Evolutionary conservation across 1,140 invertebrate species (phyloP), one percentile per base, ranked within the genome.

Genomic region (Charaxes varanes): DNA sequence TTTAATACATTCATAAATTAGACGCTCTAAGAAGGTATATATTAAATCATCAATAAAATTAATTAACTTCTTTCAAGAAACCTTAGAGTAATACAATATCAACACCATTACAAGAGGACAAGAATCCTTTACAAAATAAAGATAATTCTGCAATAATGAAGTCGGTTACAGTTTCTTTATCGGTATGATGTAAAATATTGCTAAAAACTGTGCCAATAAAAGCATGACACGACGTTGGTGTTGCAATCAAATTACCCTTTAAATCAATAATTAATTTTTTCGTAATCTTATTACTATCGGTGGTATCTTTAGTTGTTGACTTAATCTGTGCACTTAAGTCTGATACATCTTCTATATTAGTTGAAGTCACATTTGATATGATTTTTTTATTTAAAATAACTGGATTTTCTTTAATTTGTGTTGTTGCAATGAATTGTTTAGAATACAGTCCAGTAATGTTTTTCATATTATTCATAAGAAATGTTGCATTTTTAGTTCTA

Each of bases 51-150:
- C 42, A 61, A 44, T 44, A 46, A 31, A 35, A 13, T 40, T 37
- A 51, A 19, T 42, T n/a, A n/a, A n/a, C n/a, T n/a, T n/a, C n/a
- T n/a, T 24, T 42, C 43, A 47, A 46, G 41, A 45, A 46, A 41
- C 28, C 46, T 42, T 69, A 77, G 31, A 70, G 34, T 59, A 76
- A 73, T 60, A 82, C 67, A 24, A 82, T 50, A 50, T 79, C 61
- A 35, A 82, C 53, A 26, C 69, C 71, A 33, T 57, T 58, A 66
- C 77, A 81, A 11, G 63, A 60, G 7, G 58, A 69, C 35, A 76
- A 61, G 40, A 55, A 42, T 37, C 71, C 77, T 32, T 76, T 77
- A 66, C 77, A 81, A 73, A 81, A 81, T 28, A 63, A 16, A 21
- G 70, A 67, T 11, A 81, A 31, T 58, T 81, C 70, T 11, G 47